These are phyloP conservation scores for Hypsopygia costalis DNA, from an alignment of 2,888 invertebrate genomes.

Conservation along the genomic window DNA sequence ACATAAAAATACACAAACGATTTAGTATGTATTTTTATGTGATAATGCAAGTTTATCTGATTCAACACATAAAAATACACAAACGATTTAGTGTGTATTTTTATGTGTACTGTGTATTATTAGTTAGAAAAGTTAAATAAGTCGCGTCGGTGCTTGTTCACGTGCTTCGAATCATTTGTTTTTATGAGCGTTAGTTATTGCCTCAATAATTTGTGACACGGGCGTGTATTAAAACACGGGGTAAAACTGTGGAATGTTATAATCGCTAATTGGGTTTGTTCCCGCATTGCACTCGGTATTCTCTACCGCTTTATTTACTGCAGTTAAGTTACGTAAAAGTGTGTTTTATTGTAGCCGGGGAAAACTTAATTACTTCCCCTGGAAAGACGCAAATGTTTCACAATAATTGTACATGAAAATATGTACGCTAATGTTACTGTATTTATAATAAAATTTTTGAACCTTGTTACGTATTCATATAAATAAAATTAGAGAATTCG, in stretches of 20 bases:
- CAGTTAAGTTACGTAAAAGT: slow-evolving; percentile 24
- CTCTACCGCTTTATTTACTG: slow-evolving; percentile 26
- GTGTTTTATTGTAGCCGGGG: slow-evolving; percentile 24
- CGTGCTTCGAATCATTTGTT: background rate
- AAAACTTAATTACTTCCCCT: slow-evolving; percentile 18
- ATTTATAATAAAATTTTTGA: too few species aligned
- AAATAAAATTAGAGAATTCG: too few species aligned
- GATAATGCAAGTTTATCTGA: too few species aligned
- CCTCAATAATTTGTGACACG: slow-evolving; percentile 7
- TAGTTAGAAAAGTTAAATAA: too few species aligned
- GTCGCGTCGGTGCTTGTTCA: too few species aligned
- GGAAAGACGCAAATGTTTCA: background rate
- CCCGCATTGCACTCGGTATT: slow-evolving; percentile 3
- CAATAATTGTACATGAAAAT: background rate
- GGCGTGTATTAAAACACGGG: slow-evolving; percentile 16
- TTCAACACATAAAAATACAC: too few species aligned
- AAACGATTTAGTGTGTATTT: too few species aligned
- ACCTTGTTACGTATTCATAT: too few species aligned
- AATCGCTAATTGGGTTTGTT: slow-evolving; percentile 21
- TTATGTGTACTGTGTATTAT: too few species aligned
- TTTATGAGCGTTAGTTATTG: background rate
- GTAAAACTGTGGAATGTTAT: slow-evolving; percentile 19
- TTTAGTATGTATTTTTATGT: too few species aligned
- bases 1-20: too few species aligned
- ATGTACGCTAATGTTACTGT: background rate